phyloP scores from a whole-genome alignment of 64 coral and sea anemone species.

The Trachythela sp. region DNA sequence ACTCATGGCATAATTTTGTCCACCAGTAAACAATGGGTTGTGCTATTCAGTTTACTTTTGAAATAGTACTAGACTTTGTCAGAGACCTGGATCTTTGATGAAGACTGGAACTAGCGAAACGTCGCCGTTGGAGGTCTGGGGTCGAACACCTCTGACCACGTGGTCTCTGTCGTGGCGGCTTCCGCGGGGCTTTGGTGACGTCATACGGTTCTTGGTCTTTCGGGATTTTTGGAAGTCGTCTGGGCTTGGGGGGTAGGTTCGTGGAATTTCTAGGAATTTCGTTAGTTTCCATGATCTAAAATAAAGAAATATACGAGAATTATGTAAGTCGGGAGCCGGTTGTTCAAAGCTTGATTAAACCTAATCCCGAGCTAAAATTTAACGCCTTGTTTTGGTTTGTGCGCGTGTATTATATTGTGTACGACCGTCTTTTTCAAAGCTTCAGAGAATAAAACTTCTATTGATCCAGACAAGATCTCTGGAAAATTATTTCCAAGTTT shows the following conservation, averaged over 20 bases:
- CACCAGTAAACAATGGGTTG: no score
- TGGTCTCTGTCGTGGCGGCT: background rate
- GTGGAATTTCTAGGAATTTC: background rate
- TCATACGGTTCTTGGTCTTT: constrained; percentile 2
- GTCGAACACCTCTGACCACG: background rate
- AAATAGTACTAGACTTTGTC: no score
- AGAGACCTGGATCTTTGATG: background rate
- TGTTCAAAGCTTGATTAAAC: background rate
- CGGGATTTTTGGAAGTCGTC: constrained; percentile 4
- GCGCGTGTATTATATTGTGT: no score
- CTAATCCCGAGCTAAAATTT: no score
- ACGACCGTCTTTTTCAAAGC: no score
- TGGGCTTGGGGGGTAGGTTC: background rate
- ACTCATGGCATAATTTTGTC: no score
- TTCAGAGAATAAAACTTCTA: no score
- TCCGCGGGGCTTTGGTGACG: background rate
- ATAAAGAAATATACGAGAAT: background rate
- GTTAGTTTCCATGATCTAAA: background rate
- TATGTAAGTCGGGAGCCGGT: background rate
- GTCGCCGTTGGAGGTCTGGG: background rate
- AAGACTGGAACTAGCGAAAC: background rate
- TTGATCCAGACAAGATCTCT: no score
- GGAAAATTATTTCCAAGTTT: no score
- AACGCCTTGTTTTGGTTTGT: no score
- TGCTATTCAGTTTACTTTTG: no score